Base-by-base conservation (phyloP, 2,113 vertebrate species). In the Strigops habroptila region DNA sequence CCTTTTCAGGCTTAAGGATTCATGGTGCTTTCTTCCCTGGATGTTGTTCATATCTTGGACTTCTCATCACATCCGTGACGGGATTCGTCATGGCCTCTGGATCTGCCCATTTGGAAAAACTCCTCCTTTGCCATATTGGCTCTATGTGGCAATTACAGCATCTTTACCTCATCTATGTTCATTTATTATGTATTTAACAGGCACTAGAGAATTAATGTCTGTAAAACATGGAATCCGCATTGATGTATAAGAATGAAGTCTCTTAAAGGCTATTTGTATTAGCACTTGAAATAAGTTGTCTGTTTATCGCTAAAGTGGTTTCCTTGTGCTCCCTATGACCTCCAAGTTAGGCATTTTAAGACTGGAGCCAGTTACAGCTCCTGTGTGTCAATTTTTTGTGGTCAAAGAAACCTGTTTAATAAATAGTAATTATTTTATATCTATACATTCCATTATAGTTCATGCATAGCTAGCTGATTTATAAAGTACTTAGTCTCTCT, bases 11-110 rank as follows among this genome's bases (percentile, higher is more conserved):
- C 98, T 99, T 86, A 99, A 99, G 94, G 99, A 99, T 51, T 98
- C 99, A 0, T 99, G 99, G 99, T 99, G 98, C 97, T 99, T 99
- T 92, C 97, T 99, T 91, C 99, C 99, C 14, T 99, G 99, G 99
- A 99, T 99, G 99, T 94, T 99, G 35, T 99, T 99, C 85, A 98
- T 99, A 77, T 99, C 99, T 51, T 99, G 99, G 98, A 98, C 98
- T 18, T 99, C 99, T 12, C 99, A 99, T 96, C 99, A 99, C 6
- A 68, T 99, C 49, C 98, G 99, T 69, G 99, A 99, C 0, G 99
- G 98, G 37, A 98, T 99, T 82, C 99, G 98, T 57, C 99, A 98
- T 17, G 99, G 99, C 70, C 97, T 99, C 59, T 99, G 99, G 99
- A 95, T 99, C 59, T 99, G 99, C 52, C 99, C 99, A 0, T 98